A percentile compares a stretch with the other conserved stretches of the same genome.
Conservation (phyloP, 2,888 invertebrate species). For the Cistogaster globosa region DNA sequence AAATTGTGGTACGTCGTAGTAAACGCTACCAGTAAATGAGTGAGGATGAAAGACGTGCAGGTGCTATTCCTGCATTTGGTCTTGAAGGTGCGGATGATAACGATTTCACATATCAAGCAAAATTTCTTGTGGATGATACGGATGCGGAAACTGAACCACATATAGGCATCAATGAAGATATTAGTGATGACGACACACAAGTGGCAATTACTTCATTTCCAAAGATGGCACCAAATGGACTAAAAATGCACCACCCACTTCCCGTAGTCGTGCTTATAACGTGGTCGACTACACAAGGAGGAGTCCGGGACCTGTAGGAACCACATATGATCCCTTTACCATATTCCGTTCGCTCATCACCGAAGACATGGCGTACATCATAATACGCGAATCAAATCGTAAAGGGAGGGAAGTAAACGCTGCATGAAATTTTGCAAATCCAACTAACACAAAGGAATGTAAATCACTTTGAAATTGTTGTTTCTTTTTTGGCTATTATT, state of each 20-base stretch:
- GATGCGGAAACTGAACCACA: too few species aligned
- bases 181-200: background rate
- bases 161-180: slow-evolving; percentile 1
- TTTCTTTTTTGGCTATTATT: background rate
- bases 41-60: too few species aligned
- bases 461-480: too few species aligned
- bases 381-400: background rate
- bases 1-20: too few species aligned
- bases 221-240: background rate
- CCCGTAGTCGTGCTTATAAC: background rate
- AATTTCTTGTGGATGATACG: too few species aligned
- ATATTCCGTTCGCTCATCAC: background rate
- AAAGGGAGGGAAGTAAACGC: slow-evolving; percentile 2
- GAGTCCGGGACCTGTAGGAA: background rate
- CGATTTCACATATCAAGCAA: too few species aligned
- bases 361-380: too few species aligned
- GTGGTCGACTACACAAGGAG: slow-evolving; percentile 8
- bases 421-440: slow-evolving; percentile 10
- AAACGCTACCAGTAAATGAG: too few species aligned
- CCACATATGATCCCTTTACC: slow-evolving; percentile 1
- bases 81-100: too few species aligned
- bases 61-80: too few species aligned
- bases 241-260: background rate
- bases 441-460: background rate
- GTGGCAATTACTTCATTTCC: background rate